Base-by-base conservation (phyloP, 2,113 vertebrate genomes). In the Silurus meridionalis region DNA sequence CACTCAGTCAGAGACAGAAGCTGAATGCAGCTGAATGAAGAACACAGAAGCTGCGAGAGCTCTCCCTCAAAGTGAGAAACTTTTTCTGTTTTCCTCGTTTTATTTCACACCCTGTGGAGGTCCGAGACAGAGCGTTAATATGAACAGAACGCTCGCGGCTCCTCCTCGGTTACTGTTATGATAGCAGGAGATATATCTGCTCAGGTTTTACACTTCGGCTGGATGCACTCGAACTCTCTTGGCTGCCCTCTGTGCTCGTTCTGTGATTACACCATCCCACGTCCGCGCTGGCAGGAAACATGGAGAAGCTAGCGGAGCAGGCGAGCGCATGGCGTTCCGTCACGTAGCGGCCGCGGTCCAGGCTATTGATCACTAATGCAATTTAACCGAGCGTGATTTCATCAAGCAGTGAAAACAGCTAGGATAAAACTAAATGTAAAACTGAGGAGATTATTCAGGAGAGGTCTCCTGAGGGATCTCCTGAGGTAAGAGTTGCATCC, bases 321-420 rank as follows among this genome's bases (percentile, higher is more conserved):
- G 80, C 10, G n/a, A 85, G 84, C 46, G 13, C 53, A 82, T 86
- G 67, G 57, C 86, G 67, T 58, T 83, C 83, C 9, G 28, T 85
- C 80, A 71, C 64, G 28, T 61, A 83, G 69, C 37, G 4, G 69
- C 67, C 50, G 61, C 37, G 64, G 55, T 85, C 83, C n/a, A 8
- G 48, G 28, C 69, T 77, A 72, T 83, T 37, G 23, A 87, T 86
- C 14, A 75, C 90, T 84, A 85, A 89, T 89, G 57, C 75, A 82
- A 78, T 89, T 88, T 84, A 88, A 86, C 85, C 57, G 48, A 50
- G 67, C n/a, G 77, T 75, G 79, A 84, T 87, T 90, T 85, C 83
- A 87, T 81, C 75, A 53, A 83, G 83, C 25, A 7, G 67, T 58
- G 83, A 86, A 87, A 79, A 67, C 50, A 46, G 57, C 57, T 64